A percentile compares a stretch with the other conserved stretches of the same genome.
Conservation (phyloP, 2,113 vertebrate species). For the Dasypus novemcinctus region DNA sequence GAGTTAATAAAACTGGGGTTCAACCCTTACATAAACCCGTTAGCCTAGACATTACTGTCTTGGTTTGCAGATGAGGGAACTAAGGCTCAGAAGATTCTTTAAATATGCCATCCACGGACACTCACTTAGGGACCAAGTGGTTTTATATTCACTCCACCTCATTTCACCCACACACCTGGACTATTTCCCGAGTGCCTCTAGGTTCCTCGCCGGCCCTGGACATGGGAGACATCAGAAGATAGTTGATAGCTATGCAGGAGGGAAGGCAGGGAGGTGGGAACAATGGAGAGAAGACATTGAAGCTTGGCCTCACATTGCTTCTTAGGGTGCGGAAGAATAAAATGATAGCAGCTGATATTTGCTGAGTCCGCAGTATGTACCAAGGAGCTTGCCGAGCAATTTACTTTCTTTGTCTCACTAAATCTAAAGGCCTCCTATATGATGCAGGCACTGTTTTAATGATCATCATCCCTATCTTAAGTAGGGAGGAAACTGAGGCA, state of each 20-base stretch:
- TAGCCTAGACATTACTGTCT: neutral
- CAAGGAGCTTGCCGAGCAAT: neutral
- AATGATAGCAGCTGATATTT: neutral
- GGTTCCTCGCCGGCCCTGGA: neutral
- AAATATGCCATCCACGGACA: neutral
- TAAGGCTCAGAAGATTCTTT: neutral
- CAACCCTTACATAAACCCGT: neutral
- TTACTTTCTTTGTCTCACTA: neutral
- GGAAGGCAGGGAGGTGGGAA: neutral
- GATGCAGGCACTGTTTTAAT: neutral
- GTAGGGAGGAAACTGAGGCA: neutral
- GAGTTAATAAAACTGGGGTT: neutral
- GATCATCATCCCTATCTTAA: neutral
- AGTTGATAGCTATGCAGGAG: neutral
- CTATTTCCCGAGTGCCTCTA: neutral
- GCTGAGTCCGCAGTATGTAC: neutral
- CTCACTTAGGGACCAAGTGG: neutral
- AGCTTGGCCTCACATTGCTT: neutral
- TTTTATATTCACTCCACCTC: fast-evolving
- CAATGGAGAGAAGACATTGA: neutral
- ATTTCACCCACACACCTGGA: fast-evolving
- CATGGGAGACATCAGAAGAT: neutral
- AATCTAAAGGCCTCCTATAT: neutral
- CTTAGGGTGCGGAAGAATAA: neutral
- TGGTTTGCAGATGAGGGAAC: neutral